phyloP scores from a whole-genome alignment of 2,113 vertebrate genomes.

The Percina caprodes region DNA sequence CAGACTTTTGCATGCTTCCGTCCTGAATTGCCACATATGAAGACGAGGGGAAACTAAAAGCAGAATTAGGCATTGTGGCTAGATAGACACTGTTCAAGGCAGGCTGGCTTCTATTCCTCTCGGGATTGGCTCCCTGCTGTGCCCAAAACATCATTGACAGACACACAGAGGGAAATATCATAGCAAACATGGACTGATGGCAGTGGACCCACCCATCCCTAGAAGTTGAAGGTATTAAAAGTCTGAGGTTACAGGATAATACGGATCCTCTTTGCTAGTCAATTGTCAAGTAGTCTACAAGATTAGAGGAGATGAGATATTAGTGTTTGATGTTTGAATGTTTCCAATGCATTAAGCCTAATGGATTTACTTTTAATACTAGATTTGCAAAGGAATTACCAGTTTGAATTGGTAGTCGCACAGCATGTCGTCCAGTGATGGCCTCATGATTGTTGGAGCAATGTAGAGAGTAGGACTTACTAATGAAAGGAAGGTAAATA shows the following conservation, averaged over 20 bases:
- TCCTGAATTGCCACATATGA: constrained; percentile 49
- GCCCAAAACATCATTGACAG: constrained; percentile 25
- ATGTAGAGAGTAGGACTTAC: constrained; percentile 15
- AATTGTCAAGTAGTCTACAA: constrained; percentile 50
- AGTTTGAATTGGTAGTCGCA: constrained; percentile 37
- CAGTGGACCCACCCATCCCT: constrained; percentile 16
- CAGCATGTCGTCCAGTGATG: constrained; percentile 50
- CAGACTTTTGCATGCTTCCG: constrained; percentile 25
- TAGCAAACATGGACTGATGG: constrained; percentile 43
- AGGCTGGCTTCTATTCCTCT: constrained; percentile 37
- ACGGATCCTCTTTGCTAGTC: constrained; percentile 39
- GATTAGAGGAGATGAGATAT: constrained; percentile 54
- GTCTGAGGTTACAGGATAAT: constrained; percentile 44
- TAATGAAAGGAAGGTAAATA: constrained; percentile 57
- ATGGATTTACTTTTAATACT: constrained; percentile 57
- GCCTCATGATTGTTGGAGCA: constrained; percentile 29
- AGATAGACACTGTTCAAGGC: constrained; percentile 23
- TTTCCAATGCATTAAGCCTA: constrained; percentile 62
- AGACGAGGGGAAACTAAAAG: constrained; percentile 25
- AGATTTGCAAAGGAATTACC: constrained; percentile 65
- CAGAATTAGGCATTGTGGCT: constrained; percentile 34
- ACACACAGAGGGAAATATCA: constrained; percentile 34
- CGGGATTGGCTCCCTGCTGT: constrained; percentile 39
- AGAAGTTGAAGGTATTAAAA: constrained; percentile 17
- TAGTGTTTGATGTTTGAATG: constrained; percentile 48